Conservation (phyloP, 2,113 vertebrate species). For the Corvus moneduloides region DNA sequence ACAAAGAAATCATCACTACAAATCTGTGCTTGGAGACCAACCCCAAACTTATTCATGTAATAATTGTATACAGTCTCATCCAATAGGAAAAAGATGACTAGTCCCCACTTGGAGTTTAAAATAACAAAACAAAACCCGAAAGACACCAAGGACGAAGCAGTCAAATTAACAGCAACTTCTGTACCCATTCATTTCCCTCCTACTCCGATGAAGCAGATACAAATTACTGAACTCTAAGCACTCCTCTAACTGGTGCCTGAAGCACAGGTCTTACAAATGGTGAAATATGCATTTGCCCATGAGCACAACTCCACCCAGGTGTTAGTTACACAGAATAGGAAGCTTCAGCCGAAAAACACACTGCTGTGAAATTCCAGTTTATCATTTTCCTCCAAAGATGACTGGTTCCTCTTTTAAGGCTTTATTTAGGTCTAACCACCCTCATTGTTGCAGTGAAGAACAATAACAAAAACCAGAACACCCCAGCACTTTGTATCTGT, state of each 20-base stretch:
- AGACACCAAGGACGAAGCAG: not conserved
- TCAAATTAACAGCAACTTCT: not conserved
- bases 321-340: not conserved
- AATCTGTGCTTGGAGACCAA: not conserved
- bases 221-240: not conserved
- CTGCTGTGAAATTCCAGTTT: not conserved
- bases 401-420: not conserved
- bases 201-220: not conserved
- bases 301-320: not conserved
- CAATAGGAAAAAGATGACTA: not conserved
- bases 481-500: not conserved
- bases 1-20: not conserved
- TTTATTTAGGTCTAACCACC: not conserved
- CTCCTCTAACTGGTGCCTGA: not conserved
- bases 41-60: not conserved
- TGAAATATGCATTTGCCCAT: accelerated
- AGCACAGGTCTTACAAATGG: not conserved
- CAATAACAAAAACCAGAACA: not conserved
- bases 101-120: not conserved
- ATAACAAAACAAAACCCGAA: not conserved
- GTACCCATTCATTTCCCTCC: not conserved
- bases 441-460: not conserved
- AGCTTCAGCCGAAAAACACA: not conserved
- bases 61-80: not conserved
- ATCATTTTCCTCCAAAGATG: not conserved